Evolutionary conservation across 1,140 invertebrate genomes (phyloP), one percentile per base, ranked within the genome.

Genomic region (Tetragnatha versicolor): DNA sequence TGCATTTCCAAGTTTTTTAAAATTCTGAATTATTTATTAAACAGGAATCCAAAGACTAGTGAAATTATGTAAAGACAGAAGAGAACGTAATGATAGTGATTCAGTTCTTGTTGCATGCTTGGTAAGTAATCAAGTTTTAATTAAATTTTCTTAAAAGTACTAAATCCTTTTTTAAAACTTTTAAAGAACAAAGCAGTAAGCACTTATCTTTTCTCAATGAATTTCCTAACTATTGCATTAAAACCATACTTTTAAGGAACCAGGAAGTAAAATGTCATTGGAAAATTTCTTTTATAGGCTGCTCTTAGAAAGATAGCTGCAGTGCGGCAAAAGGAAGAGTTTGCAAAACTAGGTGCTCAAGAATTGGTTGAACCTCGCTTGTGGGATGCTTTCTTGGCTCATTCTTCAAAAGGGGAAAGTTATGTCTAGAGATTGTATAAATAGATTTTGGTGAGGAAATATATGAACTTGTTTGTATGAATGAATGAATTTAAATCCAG

Each of bases 101-200:
- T 91, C 90, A 84, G 90, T 91, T 78, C 85, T 94, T 75, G 88
- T 93, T 81, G 90, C 90, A 83, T 88, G 92, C 88, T 87, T 94
- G 89, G 89, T 94, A 89, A 87, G 89, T 89, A 86, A 6, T 63
- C 49, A 5, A 7, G 22, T 20, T 47, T 33, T n/a, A n/a, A n/a
- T n/a, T n/a, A n/a, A n/a, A n/a, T n/a, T n/a, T n/a, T n/a, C n/a
- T n/a, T n/a, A n/a, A n/a, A n/a, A n/a, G n/a, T n/a, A n/a, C n/a
- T n/a, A n/a, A n/a, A n/a, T n/a, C n/a, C n/a, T n/a, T n/a, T n/a
- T n/a, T n/a, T n/a, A n/a, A n/a, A n/a, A n/a, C n/a, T n/a, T n/a
- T n/a, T n/a, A n/a, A n/a, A n/a, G n/a, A n/a, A n/a, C n/a, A n/a
- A n/a, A n/a, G n/a, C n/a, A n/a, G n/a, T n/a, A n/a, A n/a, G n/a